Percentiles rank a stretch among this genome's conserved stretches.
Conservation (phyloP, 2,113 vertebrate species). For the Orientallactaga bullata region DNA sequence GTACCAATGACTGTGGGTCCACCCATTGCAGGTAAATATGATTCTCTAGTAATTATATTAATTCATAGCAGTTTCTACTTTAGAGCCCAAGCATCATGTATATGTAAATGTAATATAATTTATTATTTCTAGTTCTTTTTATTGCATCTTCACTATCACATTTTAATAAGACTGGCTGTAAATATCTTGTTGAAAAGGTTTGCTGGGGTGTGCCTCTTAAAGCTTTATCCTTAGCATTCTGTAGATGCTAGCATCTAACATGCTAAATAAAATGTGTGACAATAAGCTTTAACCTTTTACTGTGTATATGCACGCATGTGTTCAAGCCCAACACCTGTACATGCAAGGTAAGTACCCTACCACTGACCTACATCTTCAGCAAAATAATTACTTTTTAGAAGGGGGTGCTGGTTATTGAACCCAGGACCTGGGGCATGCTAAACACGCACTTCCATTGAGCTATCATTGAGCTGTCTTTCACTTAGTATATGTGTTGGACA, state of each 20-base stretch:
- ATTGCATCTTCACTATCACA: background rate
- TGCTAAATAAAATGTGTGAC: background rate
- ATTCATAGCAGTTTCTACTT: conserved; percentile 3
- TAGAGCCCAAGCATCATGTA: background rate
- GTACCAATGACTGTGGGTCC: conserved; percentile 97
- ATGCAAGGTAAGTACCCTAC: background rate
- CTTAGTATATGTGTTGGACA: background rate
- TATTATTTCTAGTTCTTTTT: background rate
- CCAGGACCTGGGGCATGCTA: background rate
- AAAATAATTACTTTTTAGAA: background rate
- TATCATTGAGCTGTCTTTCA: background rate
- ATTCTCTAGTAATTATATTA: background rate
- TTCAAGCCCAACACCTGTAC: background rate
- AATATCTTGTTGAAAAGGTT: background rate
- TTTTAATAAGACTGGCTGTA: conserved; percentile 27
- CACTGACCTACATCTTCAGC: background rate
- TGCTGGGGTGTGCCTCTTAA: background rate
- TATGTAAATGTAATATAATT: conserved; percentile 1
- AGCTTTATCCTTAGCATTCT: too few species aligned
- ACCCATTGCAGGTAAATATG: conserved; percentile 94
- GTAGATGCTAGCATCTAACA: background rate
- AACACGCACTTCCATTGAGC: background rate
- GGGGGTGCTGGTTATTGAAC: background rate
- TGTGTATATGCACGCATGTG: too few species aligned
- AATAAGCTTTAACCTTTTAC: background rate